phyloP scores from a whole-genome alignment of 2,888 invertebrate genomes.

The Melitaea athalia region DNA sequence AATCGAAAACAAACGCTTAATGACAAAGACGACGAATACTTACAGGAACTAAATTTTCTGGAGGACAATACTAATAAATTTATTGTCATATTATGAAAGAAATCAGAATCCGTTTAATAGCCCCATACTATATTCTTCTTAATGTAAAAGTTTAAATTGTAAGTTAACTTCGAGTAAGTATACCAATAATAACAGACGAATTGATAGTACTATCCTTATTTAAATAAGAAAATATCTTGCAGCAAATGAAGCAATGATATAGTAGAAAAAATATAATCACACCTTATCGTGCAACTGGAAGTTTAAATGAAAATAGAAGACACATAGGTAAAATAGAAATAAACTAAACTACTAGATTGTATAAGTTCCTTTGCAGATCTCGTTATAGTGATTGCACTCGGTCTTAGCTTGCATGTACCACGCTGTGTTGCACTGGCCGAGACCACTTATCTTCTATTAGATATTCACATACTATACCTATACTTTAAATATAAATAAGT shows the following conservation, averaged over 20 bases:
- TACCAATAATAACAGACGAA: no score
- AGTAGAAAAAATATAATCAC: no score
- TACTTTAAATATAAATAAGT: conserved; percentile 16
- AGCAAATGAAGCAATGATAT: no score
- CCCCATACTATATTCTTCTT: no score
- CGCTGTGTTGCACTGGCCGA: conserved; percentile 9
- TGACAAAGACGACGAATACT: neutral
- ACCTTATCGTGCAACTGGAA: neutral
- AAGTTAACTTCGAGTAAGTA: no score
- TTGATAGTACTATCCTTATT: no score
- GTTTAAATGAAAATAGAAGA: neutral
- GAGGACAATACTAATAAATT: neutral
- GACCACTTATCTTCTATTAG: conserved; percentile 17
- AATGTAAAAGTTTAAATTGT: no score
- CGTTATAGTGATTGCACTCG: conserved; percentile 5
- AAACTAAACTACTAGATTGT: conserved; percentile 1
- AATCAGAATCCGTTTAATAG: neutral
- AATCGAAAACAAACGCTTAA: conserved; percentile 9
- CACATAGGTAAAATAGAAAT: neutral
- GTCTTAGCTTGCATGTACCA: conserved; percentile 9
- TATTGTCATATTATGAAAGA: neutral
- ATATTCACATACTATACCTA: conserved; percentile 17
- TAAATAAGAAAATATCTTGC: no score
- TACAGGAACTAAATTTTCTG: neutral
- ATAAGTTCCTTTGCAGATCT: conserved; percentile 2